Evolutionary conservation across 1,140 invertebrate species (phyloP), one percentile per base, ranked within the genome.

Genomic region (Cydia splendana): DNA sequence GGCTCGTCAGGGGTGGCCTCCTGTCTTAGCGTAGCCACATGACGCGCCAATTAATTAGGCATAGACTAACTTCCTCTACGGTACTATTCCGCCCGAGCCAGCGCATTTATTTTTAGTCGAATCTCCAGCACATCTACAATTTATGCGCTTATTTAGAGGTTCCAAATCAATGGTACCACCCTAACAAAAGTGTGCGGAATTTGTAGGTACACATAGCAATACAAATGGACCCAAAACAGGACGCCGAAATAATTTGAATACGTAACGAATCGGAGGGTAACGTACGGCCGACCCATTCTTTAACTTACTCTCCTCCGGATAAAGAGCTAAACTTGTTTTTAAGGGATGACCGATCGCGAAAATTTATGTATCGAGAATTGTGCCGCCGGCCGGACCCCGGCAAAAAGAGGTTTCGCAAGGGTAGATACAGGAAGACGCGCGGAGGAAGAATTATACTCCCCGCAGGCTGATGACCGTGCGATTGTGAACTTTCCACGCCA

Each of bases 281-380:
- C 91, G 87, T 75, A 90, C 91, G 89, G 84, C 48, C 87, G 86
- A 79, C 82, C 91, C 85, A 91, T 93, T 91, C 91, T 91, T 91
- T 87, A 91, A 89, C 88, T 91, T 88, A 85, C 87, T 90, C 88
- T 87, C 84, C 83, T 81, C 79, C 82, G 89, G 89, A 93, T 93
- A 92, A 92, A 93, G 90, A 93, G 91, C 88, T 91, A 88, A 92
- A 93, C 90, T 93, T 92, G 89, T 93, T 92, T 93, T 91, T 89
- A 93, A 92, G 90, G 91, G 91, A 92, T 92, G 91, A 91, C 91
- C 91, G 89, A 89, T 93, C 88, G 90, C 88, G 83, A 80, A 91
- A 93, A 93, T 93, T 90, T 93, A 93, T 93, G 89, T 93, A 93
- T 93, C 90, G 89, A 85, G 83, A 84, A 88, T 85, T 87, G 76